A percentile compares a stretch with the other conserved stretches of the same genome.
Conservation (phyloP, 2,888 invertebrate genomes). For the Stramonita haemastoma region DNA sequence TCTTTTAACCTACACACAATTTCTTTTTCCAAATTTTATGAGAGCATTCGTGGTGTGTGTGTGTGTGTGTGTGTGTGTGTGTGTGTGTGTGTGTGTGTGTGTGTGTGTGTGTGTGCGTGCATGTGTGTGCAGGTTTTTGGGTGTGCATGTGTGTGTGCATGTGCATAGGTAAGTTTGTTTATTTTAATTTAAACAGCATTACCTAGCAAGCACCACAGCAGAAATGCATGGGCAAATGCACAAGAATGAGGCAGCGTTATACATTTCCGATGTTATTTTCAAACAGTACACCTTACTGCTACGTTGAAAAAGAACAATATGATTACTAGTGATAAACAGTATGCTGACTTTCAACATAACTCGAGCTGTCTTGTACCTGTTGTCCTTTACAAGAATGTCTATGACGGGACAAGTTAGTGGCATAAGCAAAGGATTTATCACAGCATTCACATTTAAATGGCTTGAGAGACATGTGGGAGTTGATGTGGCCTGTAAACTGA, state of each 20-base stretch:
- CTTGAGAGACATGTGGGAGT: conserved; percentile 46
- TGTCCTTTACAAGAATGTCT: conserved; percentile 46
- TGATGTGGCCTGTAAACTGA: conserved; percentile 50
- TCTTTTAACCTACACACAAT: not conserved
- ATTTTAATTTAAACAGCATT: no score
- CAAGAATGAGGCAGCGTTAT: no score
- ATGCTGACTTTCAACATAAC: not conserved
- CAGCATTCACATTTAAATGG: conserved; percentile 45
- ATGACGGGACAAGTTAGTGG: conserved; percentile 48
- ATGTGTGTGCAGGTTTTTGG: not conserved
- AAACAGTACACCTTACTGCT: not conserved
- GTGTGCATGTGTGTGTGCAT: not conserved
- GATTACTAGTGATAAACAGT: not conserved
- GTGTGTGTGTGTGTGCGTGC: not conserved
- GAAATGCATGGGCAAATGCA: no score
- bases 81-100: not conserved
- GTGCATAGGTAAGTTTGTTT: no score
- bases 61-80: not conserved
- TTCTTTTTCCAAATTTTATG: not conserved
- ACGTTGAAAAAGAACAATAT: not conserved
- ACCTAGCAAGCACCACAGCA: no score
- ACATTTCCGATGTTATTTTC: no score
- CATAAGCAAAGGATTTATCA: conserved; percentile 46
- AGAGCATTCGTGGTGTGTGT: not conserved
- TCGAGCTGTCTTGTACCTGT: not conserved